A percentile compares a stretch with the other conserved stretches of the same genome.
Conservation (phyloP, 2,113 vertebrate genomes). For the Castor canadensis region DNA sequence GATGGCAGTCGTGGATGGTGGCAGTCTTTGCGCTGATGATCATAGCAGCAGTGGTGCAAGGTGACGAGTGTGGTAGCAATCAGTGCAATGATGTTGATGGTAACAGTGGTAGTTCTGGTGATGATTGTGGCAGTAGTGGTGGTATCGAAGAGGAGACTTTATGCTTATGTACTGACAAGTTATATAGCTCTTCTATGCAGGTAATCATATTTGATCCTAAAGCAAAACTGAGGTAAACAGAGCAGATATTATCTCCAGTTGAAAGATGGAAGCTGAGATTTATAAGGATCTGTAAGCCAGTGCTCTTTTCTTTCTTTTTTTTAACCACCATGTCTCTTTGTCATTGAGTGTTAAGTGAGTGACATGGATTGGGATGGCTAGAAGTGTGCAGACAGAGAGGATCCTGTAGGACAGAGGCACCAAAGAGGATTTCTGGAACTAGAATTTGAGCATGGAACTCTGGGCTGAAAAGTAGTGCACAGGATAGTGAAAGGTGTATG, state of each 20-base stretch:
- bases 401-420: not conserved
- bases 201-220: not conserved
- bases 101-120: not conserved
- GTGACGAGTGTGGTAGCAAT: not conserved
- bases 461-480: not conserved
- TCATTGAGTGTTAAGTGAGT: not conserved
- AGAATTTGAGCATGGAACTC: conserved; percentile 7
- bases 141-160: not conserved
- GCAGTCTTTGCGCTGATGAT: not conserved
- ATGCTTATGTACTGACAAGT: not conserved
- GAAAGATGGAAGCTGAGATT: not conserved
- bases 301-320: not conserved
- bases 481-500: not conserved
- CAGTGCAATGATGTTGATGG: accelerated
- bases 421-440: not conserved
- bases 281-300: not conserved
- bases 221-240: not conserved
- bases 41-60: not conserved
- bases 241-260: not conserved
- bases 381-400: not conserved
- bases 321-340: not conserved
- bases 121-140: not conserved
- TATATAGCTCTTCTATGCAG: not conserved
- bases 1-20: not conserved
- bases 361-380: not conserved